Evolutionary conservation across 1,140 invertebrate genomes (phyloP).

Genomic region (Zaprionus tsacasi): DNA sequence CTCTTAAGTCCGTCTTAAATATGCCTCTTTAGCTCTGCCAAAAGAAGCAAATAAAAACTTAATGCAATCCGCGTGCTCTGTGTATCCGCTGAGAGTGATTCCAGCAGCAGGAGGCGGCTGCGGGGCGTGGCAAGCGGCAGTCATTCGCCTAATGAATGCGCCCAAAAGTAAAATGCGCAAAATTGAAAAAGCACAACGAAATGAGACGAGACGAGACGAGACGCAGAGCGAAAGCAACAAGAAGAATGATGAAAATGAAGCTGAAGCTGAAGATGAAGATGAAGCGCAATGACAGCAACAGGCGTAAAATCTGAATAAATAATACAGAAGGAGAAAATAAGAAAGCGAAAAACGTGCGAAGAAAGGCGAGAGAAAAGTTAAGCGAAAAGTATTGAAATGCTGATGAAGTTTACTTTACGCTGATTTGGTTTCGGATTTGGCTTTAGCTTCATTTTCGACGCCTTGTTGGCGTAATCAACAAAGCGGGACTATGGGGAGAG

Average conservation of each 20-base stretch:
- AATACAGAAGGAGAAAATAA: slow-evolving; percentile 44
- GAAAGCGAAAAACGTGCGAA: slow-evolving; percentile 4
- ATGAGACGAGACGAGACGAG: neutral
- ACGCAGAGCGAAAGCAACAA: slow-evolving; percentile 3
- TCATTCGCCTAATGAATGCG: slow-evolving; percentile 78
- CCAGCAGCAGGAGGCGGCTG: neutral
- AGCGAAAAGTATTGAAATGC: slow-evolving; percentile 73
- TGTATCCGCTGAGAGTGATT: neutral
- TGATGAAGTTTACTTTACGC: slow-evolving; percentile 79
- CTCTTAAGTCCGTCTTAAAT: neutral
- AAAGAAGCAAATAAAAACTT: slow-evolving; percentile 33
- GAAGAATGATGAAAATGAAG: slow-evolving; percentile 38
- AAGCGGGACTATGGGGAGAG: slow-evolving; percentile 1
- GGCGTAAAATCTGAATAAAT: slow-evolving; percentile 78
- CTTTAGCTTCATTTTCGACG: slow-evolving; percentile 42
- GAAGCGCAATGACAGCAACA: slow-evolving; percentile 70
- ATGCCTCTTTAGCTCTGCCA: slow-evolving; percentile 33
- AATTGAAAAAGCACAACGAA: slow-evolving; percentile 51
- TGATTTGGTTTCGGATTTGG: slow-evolving; percentile 61
- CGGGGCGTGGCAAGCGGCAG: slow-evolving; percentile 57
- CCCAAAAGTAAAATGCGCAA: slow-evolving; percentile 58
- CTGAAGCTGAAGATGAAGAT: slow-evolving; percentile 21
- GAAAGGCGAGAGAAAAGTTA: slow-evolving; percentile 33
- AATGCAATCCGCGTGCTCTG: slow-evolving; percentile 32
- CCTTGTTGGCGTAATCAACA: slow-evolving; percentile 66